Conservation (phyloP, 2,888 invertebrate species). For the Caenorhabditis sp. region DNA sequence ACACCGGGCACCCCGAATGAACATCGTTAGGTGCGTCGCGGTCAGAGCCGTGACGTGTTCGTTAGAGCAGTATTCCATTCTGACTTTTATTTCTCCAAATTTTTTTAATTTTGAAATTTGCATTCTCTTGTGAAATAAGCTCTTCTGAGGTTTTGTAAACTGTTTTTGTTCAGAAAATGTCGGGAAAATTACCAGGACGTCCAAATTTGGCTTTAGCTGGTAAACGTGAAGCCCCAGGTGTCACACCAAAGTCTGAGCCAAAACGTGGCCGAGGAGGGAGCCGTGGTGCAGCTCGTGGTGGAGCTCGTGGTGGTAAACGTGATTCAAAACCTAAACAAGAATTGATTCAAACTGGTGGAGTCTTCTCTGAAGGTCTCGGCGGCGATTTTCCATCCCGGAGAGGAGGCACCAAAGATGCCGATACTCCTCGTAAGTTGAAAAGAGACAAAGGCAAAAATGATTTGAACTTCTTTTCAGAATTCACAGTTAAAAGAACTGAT, state of each 20-base stretch:
- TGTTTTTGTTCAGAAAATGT: background rate
- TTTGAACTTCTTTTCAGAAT: background rate
- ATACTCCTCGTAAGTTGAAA: constrained; percentile 26
- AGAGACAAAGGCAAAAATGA: background rate
- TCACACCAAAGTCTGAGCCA: background rate
- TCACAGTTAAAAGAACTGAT: background rate
- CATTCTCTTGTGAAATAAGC: too few relatives aligned
- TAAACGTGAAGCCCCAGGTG: constrained; percentile 31
- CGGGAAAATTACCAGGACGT: constrained; percentile 18
- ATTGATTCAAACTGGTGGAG: constrained; percentile 50
- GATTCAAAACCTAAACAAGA: constrained; percentile 32
- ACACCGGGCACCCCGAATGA: constrained; percentile 27
- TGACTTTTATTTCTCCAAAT: background rate
- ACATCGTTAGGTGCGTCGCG: constrained; percentile 14
- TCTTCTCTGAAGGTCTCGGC: constrained; percentile 47
- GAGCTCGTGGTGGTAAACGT: constrained; percentile 16
- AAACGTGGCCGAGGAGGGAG: constrained; percentile 33
- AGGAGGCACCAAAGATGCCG: constrained; percentile 10
- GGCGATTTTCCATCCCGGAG: constrained; percentile 31
- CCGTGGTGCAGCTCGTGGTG: constrained; percentile 15
- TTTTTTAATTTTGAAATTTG: background rate
- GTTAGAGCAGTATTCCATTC: constrained; percentile 15
- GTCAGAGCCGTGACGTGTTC: constrained; percentile 11
- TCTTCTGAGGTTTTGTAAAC: too few relatives aligned
- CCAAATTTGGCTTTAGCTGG: constrained; percentile 54